Base-by-base conservation (phyloP, 2,797 vertebrate species). In the Toxotes lorentzi region DNA sequence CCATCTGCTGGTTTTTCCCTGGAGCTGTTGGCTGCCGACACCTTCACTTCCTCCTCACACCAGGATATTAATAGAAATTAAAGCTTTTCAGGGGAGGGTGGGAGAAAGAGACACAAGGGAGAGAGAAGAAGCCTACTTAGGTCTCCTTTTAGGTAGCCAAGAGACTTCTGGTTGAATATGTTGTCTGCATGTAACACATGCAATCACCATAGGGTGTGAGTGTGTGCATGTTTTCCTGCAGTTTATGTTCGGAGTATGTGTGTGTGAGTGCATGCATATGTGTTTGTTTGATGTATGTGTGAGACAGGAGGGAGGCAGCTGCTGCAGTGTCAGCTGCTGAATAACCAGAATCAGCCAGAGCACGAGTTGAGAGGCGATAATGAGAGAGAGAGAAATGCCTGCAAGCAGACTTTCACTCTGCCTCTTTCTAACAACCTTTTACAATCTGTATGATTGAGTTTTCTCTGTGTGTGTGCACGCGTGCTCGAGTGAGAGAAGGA, bases 31-130 rank as follows among this genome's bases (percentile, higher is more conserved):
- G 54, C 48, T 9, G 0, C 76, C 83, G 76, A 84, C 79, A 85
- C 76, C 81, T 81, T 89, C 72, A 70, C 77, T 80, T 83, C 50
- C 67, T 80, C 51, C 69, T 83, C 58, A 66, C 70, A 83, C 68
- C 58, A 60, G 51, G 72, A 67, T 88, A 91, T 87, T 90, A 84
- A 86, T 87, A 89, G 79, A 86, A 81, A 73, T 57, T 51, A 66
- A 84, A 73, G 38, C 63, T 57, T 79, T 81, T 78, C 57, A 63
- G 47, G 41, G 58, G 35, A 63, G 14, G 45, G 16, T 23, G 73
- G 50, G 76, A 23, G 60, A 23, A 45, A 30, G 53, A 23, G 16
- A 35, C 30, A 47, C 24, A 7, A 73, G 41, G 32, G 38, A 59
- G 61, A 47, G 23, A 0, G 5, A 21, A 63, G 45, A 89, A 53